Conservation (phyloP, 2,113 vertebrate genomes). For the Pogona vitticeps region DNA sequence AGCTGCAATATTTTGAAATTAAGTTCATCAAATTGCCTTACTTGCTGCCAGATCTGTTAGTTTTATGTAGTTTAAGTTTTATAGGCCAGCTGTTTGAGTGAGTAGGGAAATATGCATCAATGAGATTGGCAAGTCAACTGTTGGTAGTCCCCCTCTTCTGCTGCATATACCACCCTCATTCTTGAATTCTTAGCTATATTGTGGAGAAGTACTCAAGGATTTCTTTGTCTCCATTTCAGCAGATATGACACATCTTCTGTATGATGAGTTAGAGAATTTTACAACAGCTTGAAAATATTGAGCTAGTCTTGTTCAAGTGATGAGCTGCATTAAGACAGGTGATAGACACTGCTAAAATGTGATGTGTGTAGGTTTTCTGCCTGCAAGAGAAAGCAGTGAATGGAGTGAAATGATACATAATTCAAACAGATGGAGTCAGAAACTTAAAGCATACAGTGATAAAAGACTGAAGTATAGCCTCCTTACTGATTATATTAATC, state of each 20-base stretch:
- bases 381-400: slow-evolving; percentile 15
- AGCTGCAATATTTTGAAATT: slow-evolving; percentile 1
- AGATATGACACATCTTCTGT: slow-evolving; percentile 8
- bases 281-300: slow-evolving; percentile 39
- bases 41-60: background rate
- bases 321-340: background rate
- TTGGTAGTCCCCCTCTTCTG: background rate
- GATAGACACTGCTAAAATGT: slow-evolving; percentile 6
- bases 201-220: slow-evolving; percentile 23
- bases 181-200: slow-evolving; percentile 1
- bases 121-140: background rate
- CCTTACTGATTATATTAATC: slow-evolving; percentile 9
- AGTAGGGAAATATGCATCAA: background rate
- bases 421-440: slow-evolving; percentile 28
- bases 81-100: slow-evolving; percentile 3
- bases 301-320: background rate
- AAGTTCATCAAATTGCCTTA: background rate
- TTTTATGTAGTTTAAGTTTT: background rate
- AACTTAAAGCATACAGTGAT: slow-evolving; percentile 52
- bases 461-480: slow-evolving; percentile 42
- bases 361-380: slow-evolving; percentile 33
- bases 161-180: background rate
- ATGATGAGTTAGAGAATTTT: slow-evolving; percentile 42
- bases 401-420: slow-evolving; percentile 52
- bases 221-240: slow-evolving; percentile 44